Evolutionary conservation across 1,140 invertebrate species (phyloP), one percentile per base, ranked within the genome.

Genomic region (Gonioctena quinquepunctata): DNA sequence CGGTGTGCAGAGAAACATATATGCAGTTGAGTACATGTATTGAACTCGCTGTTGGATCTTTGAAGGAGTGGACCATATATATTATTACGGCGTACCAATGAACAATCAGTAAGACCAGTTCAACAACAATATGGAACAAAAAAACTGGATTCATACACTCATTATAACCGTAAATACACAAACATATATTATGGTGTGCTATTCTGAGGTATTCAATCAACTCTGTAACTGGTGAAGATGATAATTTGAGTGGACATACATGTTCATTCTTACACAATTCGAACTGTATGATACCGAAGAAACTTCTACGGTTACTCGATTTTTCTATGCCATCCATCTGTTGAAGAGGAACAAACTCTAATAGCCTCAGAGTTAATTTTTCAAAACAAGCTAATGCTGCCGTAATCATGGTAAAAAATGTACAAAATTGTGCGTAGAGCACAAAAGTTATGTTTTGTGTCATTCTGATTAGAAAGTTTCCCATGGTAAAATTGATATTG

Each of bases 31-130:
- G 33, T 7, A 78, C 73, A 54, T 78, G 74, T 18, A 77, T 76
- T 2, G 70, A 75, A 7, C 65, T 73, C 50, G 71, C 71, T 11
- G 60, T 42, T 4, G 76, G 69, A 19, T 68, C 49, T 2, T 68
- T 52, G 49, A 76, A 73, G 25, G 54, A 60, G 49, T 75, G 78
- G 1, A 75, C 74, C 33, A 79, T 64, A 33, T 76, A 79, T 7
- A 78, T 70, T 16, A 80, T 76, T 3, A 79, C 79, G 2, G 77
- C 72, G 60, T 81, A 81, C 76, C 77, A 79, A 54, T 79, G 74
- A 4, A 81, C 73, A 11, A 81, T 76, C 18, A 80, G 52, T 1
- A 79, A 74, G 0, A 71, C 71, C n/a, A 81, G 66, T 63, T 80
- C 80, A 7, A 78, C 73, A 16, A 74, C 66, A 18, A 71, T 76